Conservation (phyloP, 1,140 invertebrate genomes). For the Samia ricini region DNA sequence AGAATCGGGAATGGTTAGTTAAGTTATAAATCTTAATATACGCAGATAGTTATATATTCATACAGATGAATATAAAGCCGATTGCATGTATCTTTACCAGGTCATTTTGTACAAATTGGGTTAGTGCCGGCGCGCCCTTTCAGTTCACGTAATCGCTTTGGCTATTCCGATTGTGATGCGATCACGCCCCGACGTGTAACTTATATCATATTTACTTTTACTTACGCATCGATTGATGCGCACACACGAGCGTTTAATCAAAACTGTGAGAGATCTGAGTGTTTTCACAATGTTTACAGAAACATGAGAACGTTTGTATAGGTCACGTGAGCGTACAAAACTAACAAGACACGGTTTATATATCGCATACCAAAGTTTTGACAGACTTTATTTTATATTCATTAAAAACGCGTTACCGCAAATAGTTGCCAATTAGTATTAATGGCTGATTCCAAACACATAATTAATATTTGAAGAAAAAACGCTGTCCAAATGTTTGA, state of each 20-base stretch:
- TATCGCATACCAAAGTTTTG: no score
- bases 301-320: neutral
- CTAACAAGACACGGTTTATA: no score
- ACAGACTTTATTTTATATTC: no score
- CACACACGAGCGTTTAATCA: constrained; percentile 36
- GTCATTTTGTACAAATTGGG: constrained; percentile 65
- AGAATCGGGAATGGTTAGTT: no score
- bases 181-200: constrained; percentile 42
- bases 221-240: constrained; percentile 27
- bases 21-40: neutral
- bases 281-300: neutral
- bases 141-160: constrained; percentile 48
- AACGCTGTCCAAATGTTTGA: no score
- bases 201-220: constrained; percentile 50
- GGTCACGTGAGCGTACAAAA: neutral
- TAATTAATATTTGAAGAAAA: no score
- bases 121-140: constrained; percentile 52
- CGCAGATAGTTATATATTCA: neutral
- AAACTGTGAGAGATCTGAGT: constrained; percentile 22
- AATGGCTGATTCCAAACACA: no score
- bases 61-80: neutral
- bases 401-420: no score
- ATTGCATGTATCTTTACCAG: constrained; percentile 48
- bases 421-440: no score
- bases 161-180: constrained; percentile 46